These are phyloP conservation scores for Cyphotilapia sp. DNA, from an alignment of 2,113 vertebrate species.

Conservation along the genomic window DNA sequence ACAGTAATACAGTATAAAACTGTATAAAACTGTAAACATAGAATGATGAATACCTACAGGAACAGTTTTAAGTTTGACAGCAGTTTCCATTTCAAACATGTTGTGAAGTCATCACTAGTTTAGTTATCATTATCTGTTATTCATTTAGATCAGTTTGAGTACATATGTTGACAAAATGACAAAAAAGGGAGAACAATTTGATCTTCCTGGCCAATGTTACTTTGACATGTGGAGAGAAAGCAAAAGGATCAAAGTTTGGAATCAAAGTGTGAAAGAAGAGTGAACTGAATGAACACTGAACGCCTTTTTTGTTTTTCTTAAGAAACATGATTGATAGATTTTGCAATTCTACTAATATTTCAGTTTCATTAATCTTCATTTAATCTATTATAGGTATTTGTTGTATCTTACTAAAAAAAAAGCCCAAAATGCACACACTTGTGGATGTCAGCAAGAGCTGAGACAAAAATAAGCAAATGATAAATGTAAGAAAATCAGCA, in stretches of 20 bases:
- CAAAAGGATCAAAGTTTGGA: rapidly evolving
- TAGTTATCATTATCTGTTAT: background rate
- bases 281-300: background rate
- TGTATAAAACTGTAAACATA: background rate
- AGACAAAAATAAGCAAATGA: background rate
- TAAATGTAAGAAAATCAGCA: background rate
- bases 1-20: background rate
- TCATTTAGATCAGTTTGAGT: background rate
- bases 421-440: rapidly evolving
- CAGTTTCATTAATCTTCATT: rapidly evolving
- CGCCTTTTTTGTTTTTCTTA: rapidly evolving
- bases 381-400: rapidly evolving
- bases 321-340: background rate
- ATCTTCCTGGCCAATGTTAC: background rate
- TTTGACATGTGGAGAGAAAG: background rate
- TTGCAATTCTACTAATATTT: background rate
- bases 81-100: background rate
- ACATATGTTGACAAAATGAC: background rate
- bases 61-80: background rate
- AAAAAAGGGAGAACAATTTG: background rate
- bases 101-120: background rate
- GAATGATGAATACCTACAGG: background rate
- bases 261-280: background rate
- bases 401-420: background rate
- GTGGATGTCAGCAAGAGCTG: background rate